These are phyloP conservation scores for Azemiops feae DNA, from an alignment of 2,113 vertebrate species.

Conservation along the genomic window DNA sequence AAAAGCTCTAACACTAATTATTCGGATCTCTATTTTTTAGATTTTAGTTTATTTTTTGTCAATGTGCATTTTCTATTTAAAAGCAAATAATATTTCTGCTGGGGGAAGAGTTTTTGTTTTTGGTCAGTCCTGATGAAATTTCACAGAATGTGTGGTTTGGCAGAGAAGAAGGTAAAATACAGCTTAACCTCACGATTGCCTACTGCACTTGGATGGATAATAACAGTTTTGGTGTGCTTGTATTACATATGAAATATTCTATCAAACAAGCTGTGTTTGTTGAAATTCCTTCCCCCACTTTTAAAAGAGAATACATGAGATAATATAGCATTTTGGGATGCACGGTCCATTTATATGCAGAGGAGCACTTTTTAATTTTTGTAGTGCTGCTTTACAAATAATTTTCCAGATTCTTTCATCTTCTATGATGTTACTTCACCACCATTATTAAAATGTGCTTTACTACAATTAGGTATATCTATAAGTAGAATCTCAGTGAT, in stretches of 20 bases:
- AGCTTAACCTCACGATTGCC: background rate
- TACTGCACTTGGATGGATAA: background rate
- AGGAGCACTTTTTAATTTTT: too few species aligned
- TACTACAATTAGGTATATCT: background rate
- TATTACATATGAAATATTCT: background rate
- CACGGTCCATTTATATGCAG: background rate
- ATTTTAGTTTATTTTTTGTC: background rate
- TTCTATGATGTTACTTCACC: background rate
- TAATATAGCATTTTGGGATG: background rate
- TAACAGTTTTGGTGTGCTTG: background rate
- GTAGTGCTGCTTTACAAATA: background rate
- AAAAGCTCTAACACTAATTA: background rate
- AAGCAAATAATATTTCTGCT: background rate
- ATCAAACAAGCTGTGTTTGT: background rate
- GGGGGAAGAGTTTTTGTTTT: background rate
- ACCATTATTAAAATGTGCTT: background rate
- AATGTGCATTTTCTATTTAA: background rate
- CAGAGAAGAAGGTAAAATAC: background rate
- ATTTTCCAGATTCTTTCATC: background rate
- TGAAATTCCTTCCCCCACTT: background rate
- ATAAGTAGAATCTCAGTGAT: background rate
- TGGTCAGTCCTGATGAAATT: background rate
- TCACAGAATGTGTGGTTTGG: slow-evolving; percentile 1
- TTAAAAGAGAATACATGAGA: background rate
- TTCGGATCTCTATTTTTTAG: background rate